phyloP scores from a whole-genome alignment of 1,140 invertebrate genomes.

The Zaprionus camerounensis region DNA sequence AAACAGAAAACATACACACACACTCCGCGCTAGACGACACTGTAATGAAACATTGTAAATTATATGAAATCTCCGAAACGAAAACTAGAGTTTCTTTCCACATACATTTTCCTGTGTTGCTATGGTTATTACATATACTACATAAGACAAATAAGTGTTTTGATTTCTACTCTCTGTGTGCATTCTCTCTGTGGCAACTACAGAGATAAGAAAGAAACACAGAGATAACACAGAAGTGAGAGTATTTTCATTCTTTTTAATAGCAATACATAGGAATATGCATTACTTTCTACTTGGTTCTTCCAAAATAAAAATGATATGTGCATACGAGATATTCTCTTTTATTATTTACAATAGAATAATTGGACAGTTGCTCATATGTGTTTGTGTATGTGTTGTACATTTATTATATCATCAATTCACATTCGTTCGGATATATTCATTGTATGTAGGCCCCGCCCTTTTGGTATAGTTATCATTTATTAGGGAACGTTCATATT shows the following conservation, averaged over 20 bases:
- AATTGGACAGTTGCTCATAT: neutral
- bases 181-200: constrained; percentile 15
- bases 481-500: constrained; percentile 26
- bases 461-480: constrained; percentile 18
- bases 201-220: constrained; percentile 28
- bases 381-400: neutral
- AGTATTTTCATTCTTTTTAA: constrained; percentile 14
- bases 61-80: neutral
- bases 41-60: neutral
- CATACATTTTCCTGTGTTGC: constrained; percentile 6
- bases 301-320: neutral
- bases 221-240: constrained; percentile 34
- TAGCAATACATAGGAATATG: neutral
- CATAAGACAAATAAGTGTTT: constrained; percentile 18
- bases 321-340: neutral
- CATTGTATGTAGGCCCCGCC: constrained; percentile 24
- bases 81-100: constrained; percentile 1
- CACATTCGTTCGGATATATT: constrained; percentile 8
- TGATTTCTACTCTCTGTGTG: constrained; percentile 8
- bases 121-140: constrained; percentile 9
- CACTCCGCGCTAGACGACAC: neutral
- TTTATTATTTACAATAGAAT: constrained; percentile 5
- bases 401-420: constrained; percentile 25
- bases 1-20: neutral
- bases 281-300: neutral